These are phyloP conservation scores for Falco novaeseelandiae DNA, from an alignment of 2,797 vertebrate species.

Conservation along the genomic window DNA sequence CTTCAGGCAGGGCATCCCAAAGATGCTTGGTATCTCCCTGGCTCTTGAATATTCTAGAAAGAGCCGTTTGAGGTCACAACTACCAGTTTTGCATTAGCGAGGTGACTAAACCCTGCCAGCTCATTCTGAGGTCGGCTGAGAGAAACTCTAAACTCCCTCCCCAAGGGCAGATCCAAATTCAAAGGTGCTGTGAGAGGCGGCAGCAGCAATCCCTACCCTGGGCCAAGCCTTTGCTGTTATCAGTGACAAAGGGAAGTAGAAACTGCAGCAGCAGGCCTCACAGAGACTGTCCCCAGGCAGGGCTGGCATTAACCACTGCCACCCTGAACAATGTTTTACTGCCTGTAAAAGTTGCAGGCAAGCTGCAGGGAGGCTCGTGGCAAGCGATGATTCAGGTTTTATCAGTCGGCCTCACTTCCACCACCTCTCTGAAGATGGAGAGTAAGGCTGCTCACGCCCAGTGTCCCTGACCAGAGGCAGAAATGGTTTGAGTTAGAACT, in stretches of 20 bases:
- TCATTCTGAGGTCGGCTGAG: not conserved
- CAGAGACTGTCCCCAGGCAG: not conserved
- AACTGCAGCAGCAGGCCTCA: not conserved
- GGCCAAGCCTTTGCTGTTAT: not conserved
- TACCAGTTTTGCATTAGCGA: not conserved
- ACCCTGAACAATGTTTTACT: not conserved
- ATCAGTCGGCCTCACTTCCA: not conserved
- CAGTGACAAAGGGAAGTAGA: not conserved
- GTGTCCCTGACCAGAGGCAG: not conserved
- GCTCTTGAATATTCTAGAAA: slow-evolving; percentile 24
- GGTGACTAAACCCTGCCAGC: slow-evolving; percentile 5
- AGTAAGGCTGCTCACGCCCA: not conserved
- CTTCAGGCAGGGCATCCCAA: not conserved
- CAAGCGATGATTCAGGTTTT: fast-evolving
- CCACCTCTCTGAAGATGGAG: not conserved
- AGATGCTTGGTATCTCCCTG: not conserved
- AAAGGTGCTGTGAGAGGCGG: no score
- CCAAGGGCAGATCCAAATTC: no score
- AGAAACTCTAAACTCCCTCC: not conserved
- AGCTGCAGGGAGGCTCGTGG: not conserved
- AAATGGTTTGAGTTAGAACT: not conserved
- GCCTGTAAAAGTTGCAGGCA: not conserved
- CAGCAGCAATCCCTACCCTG: not conserved
- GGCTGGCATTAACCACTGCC: fast-evolving
- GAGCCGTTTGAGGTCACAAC: not conserved